phyloP scores from a whole-genome alignment of 2,113 vertebrate species.

The Piprites chloris region DNA sequence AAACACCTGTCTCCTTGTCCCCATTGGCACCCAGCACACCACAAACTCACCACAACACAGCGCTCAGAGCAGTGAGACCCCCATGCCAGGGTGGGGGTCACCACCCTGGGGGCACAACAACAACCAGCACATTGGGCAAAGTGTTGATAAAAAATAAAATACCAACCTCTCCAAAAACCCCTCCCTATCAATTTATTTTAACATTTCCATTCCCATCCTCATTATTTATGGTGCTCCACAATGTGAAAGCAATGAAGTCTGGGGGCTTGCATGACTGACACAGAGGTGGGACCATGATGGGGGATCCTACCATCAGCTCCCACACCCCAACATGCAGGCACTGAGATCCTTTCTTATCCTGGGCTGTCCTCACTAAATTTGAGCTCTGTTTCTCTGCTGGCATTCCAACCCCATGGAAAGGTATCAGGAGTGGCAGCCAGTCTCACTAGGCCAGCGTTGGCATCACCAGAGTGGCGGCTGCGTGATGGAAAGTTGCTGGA shows the following conservation, averaged over 20 bases:
- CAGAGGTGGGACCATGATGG: neutral
- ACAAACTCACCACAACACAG: neutral
- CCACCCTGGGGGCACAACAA: neutral
- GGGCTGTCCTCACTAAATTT: neutral
- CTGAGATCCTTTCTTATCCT: neutral
- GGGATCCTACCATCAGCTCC: neutral
- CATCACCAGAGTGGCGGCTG: neutral
- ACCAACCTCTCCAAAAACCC: neutral
- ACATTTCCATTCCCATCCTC: neutral
- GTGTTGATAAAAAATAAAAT: neutral
- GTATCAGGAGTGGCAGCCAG: neutral
- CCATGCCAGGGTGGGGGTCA: neutral
- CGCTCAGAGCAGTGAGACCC: neutral
- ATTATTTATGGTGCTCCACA: accelerated
- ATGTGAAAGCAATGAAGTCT: neutral
- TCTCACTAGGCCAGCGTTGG: neutral
- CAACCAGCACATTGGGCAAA: accelerated
- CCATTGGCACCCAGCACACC: neutral
- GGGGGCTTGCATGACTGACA: neutral
- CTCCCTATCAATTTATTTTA: neutral
- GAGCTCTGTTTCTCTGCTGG: neutral
- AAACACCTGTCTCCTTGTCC: neutral
- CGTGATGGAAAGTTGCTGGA: conserved; percentile 34
- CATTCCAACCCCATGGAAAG: neutral
- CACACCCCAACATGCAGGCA: accelerated